These are phyloP conservation scores for Stictonetta naevosa DNA, from an alignment of 2,113 vertebrate species.

Conservation along the genomic window DNA sequence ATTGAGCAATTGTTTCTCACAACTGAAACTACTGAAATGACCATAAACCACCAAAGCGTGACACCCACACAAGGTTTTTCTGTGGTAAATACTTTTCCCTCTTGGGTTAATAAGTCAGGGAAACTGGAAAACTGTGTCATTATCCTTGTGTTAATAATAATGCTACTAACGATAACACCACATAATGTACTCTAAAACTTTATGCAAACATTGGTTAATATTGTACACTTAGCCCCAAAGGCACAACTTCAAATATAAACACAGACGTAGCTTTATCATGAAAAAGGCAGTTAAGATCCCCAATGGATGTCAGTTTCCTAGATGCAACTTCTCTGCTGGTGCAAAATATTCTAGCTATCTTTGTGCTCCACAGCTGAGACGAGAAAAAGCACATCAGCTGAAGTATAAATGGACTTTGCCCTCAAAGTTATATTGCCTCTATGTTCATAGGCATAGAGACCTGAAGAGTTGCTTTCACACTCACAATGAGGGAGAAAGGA, in stretches of 20 bases:
- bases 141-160: neutral
- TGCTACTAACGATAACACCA: neutral
- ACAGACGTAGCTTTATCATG: neutral
- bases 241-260: neutral
- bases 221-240: neutral
- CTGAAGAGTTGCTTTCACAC: neutral
- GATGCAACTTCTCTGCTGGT: neutral
- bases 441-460: neutral
- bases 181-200: neutral
- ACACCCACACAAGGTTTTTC: neutral
- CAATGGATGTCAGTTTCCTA: neutral
- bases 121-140: neutral
- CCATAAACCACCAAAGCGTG: neutral
- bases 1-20: neutral
- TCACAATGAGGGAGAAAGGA: neutral
- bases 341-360: neutral
- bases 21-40: neutral
- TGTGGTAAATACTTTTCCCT: neutral
- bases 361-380: neutral
- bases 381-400: neutral
- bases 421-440: neutral
- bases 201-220: constrained; percentile 7
- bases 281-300: neutral
- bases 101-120: neutral
- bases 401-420: neutral